Conservation (phyloP, 2,113 vertebrate genomes). For the Pithys albifrons region DNA sequence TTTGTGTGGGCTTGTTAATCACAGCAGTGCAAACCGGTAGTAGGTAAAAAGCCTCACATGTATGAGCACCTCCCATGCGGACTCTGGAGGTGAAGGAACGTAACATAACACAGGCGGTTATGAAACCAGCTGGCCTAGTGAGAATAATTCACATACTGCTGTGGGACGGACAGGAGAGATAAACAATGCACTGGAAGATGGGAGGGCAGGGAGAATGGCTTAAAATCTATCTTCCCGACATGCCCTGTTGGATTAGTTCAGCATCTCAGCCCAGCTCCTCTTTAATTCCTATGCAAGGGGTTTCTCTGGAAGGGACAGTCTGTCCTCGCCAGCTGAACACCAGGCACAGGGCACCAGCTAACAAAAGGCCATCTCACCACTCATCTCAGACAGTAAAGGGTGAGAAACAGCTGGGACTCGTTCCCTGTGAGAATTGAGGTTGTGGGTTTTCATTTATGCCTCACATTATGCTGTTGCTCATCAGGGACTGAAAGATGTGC, state of each 20-base stretch:
- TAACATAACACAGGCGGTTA: neutral
- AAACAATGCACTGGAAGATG: neutral
- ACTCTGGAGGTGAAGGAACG: neutral
- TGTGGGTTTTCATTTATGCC: neutral
- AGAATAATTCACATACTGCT: conserved; percentile 1
- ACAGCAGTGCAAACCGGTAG: neutral
- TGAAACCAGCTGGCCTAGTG: conserved; percentile 48
- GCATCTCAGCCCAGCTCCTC: conserved; percentile 53
- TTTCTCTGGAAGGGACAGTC: conserved; percentile 57
- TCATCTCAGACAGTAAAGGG: neutral
- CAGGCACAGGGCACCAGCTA: neutral
- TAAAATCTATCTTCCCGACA: conserved; percentile 54
- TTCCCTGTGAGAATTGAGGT: neutral
- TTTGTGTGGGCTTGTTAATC: neutral
- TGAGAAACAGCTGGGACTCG: neutral
- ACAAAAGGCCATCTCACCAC: conserved; percentile 63
- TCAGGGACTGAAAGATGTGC: neutral
- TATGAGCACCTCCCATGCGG: neutral
- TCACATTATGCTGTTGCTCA: neutral
- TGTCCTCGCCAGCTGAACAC: conserved; percentile 28
- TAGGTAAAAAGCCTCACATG: neutral
- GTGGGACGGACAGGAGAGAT: conserved; percentile 34
- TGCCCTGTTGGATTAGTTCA: conserved; percentile 64
- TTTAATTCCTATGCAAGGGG: conserved; percentile 71
- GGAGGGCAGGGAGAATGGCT: conserved; percentile 26